Conservation (phyloP, 2,113 vertebrate genomes). For the Climacteris rufus region DNA sequence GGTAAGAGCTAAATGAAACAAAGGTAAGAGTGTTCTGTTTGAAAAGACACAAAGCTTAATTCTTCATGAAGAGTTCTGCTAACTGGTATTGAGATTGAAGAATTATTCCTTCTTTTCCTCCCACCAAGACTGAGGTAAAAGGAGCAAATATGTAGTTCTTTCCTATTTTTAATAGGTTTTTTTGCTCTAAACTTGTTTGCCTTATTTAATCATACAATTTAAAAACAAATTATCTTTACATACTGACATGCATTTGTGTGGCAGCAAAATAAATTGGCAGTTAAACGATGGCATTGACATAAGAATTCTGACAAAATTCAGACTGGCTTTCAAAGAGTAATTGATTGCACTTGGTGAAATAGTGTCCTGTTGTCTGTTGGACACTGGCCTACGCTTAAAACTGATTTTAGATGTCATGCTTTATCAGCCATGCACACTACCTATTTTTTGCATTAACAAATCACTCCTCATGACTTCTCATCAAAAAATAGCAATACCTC, state of each 20-base stretch:
- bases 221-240: background rate
- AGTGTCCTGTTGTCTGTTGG: background rate
- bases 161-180: background rate
- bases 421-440: background rate
- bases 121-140: background rate
- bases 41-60: background rate
- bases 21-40: background rate
- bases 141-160: background rate
- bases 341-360: background rate
- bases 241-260: background rate
- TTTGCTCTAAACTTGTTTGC: background rate
- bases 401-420: background rate
- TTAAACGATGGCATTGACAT: background rate
- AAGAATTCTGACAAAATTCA: background rate
- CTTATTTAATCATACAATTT: background rate
- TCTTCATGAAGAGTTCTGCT: background rate
- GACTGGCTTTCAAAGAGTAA: background rate
- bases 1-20: conserved; percentile 72
- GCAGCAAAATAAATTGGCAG: background rate
- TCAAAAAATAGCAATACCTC: background rate
- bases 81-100: background rate
- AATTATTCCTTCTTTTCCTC: background rate
- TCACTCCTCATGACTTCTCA: background rate
- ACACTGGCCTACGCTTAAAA: background rate
- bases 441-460: background rate